These are phyloP conservation scores for Palloptera scutellata DNA, from an alignment of 2,888 invertebrate species.

Conservation along the genomic window DNA sequence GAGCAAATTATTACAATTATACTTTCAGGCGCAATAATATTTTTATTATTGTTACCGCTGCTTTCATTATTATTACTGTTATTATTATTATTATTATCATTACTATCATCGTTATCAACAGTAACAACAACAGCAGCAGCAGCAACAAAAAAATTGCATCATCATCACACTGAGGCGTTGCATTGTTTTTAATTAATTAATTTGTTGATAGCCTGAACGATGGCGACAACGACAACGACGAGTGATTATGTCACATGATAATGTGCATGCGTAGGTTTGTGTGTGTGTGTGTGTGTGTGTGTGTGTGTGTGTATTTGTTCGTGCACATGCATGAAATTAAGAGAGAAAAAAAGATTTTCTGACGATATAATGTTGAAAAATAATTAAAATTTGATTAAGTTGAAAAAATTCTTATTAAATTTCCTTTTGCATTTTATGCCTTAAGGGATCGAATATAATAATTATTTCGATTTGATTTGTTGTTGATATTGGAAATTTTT, in stretches of 20 bases:
- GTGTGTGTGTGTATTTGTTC: not conserved
- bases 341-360: not conserved
- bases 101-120: no score
- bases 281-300: not conserved
- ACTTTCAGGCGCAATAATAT: not conserved
- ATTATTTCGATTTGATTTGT: no score
- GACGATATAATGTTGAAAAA: no score
- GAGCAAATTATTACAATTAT: no score
- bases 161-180: not conserved
- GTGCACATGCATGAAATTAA: not conserved
- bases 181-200: conserved; percentile 7
- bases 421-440: no score
- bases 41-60: conserved; percentile 21
- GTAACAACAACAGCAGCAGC: no score
- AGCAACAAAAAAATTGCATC: not conserved
- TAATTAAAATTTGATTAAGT: no score
- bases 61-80: conserved; percentile 25
- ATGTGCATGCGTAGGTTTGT: not conserved
- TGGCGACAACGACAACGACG: not conserved
- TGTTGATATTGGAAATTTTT: no score
- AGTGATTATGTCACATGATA: not conserved
- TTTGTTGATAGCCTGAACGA: not conserved
- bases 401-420: no score
- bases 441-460: no score
- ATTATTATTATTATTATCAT: conserved; percentile 16